Percentiles rank a stretch among this genome's conserved stretches.
These are phyloP conservation scores for Macrobrachium nipponense DNA, from an alignment of 1,140 invertebrate species.

Conservation along the genomic window DNA sequence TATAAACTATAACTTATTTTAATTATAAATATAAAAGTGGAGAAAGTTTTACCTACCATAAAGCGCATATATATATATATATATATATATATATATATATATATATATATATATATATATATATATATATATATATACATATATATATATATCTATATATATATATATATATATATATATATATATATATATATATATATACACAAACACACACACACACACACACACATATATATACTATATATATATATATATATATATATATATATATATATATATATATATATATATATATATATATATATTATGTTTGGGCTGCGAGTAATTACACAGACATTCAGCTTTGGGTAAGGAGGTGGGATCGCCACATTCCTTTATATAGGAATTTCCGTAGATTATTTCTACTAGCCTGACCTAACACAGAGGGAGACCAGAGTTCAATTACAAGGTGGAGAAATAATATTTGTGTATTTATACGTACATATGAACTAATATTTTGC, in stretches of 20 bases:
- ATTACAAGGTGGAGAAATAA: too few species aligned
- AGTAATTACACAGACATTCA: too few species aligned
- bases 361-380: too few species aligned
- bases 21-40: too few species aligned
- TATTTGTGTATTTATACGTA: too few species aligned
- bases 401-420: too few species aligned
- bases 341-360: too few species aligned
- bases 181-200: background rate
- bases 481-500: background rate
- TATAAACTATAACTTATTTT: too few species aligned
- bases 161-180: background rate
- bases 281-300: background rate
- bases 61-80: background rate
- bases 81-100: background rate
- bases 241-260: constrained; percentile 13
- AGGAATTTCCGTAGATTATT: too few species aligned
- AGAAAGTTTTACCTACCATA: too few species aligned
- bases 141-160: constrained; percentile 5
- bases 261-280: constrained; percentile 10
- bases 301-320: background rate
- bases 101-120: constrained; percentile 17
- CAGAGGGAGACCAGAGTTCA: too few species aligned
- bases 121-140: constrained; percentile 9
- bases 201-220: background rate
- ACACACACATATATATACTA: background rate